Conservation (phyloP, 2,113 vertebrate genomes). For the Rousettus leschenaultii region DNA sequence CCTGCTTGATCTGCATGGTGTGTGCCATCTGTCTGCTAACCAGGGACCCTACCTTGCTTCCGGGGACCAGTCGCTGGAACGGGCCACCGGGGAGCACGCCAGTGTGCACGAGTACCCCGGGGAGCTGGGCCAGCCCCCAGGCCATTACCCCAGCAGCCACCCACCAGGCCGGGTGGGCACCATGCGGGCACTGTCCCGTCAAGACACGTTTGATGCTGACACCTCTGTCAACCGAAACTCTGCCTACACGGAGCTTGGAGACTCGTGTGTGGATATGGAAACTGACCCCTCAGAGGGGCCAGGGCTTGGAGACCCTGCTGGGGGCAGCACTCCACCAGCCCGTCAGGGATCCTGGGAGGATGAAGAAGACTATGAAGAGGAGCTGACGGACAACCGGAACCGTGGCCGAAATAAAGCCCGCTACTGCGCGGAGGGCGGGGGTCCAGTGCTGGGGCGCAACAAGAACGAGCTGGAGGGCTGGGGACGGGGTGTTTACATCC, state of each 20-base stretch:
- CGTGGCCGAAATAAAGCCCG: slow-evolving; percentile 89
- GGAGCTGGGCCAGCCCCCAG: slow-evolving; percentile 83
- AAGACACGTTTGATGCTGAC: slow-evolving; percentile 96
- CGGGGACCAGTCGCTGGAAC: slow-evolving; percentile 87
- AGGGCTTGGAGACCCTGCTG: slow-evolving; percentile 80
- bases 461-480: slow-evolving; percentile 91
- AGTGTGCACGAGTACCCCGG: slow-evolving; percentile 87
- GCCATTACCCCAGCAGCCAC: slow-evolving; percentile 75
- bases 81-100: slow-evolving; percentile 84
- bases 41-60: slow-evolving; percentile 93
- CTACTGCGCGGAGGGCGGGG: slow-evolving; percentile 86
- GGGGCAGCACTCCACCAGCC: slow-evolving; percentile 71
- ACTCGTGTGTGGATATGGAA: slow-evolving; percentile 95
- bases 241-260: slow-evolving; percentile 92
- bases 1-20: slow-evolving; percentile 84
- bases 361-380: slow-evolving; percentile 91
- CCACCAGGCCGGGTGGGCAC: slow-evolving; percentile 82
- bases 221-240: slow-evolving; percentile 94
- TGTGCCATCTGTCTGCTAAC: slow-evolving; percentile 80
- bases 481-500: slow-evolving; percentile 93
- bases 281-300: slow-evolving; percentile 94
- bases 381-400: slow-evolving; percentile 86
- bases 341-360: slow-evolving; percentile 91
- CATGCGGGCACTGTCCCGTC: slow-evolving; percentile 88
- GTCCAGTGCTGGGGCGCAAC: slow-evolving; percentile 81